Evolutionary conservation across 2,113 vertebrate species (phyloP).

Genomic region (Balaeniceps rex): DNA sequence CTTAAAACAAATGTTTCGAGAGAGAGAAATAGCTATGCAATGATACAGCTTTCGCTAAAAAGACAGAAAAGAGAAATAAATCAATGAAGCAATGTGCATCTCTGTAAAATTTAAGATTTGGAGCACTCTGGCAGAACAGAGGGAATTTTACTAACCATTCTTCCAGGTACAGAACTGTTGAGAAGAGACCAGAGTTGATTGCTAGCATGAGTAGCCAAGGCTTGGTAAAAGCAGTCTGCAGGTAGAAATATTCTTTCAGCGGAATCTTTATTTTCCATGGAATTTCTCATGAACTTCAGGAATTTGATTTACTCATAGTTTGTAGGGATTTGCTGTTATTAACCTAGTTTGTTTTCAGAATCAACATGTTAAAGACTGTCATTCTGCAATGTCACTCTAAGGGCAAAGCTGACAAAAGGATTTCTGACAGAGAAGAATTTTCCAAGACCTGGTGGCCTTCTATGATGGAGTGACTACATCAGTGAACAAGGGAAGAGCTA

Average conservation of each 20-base stretch:
- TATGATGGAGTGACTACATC: not conserved
- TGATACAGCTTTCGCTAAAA: not conserved
- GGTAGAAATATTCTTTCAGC: not conserved
- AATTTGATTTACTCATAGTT: not conserved
- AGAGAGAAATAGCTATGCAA: not conserved
- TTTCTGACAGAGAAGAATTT: not conserved
- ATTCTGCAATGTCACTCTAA: not conserved
- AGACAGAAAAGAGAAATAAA: not conserved
- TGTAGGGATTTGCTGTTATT: not conserved
- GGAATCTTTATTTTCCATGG: not conserved
- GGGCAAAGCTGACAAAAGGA: not conserved
- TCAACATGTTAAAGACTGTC: not conserved
- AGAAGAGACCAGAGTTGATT: not conserved
- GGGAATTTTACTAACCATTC: not conserved
- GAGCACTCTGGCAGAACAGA: not conserved
- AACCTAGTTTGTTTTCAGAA: not conserved
- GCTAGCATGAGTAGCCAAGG: not conserved
- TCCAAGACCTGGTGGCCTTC: not conserved
- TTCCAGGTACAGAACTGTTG: not conserved
- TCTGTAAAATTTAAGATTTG: not conserved
- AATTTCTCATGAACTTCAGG: no score
- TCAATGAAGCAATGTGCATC: not conserved
- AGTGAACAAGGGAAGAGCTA: no score
- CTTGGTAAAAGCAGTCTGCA: not conserved
- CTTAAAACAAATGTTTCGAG: not conserved